Percentiles rank a stretch among this genome's conserved stretches.
Evolutionary conservation across 1,140 invertebrate genomes (phyloP).

Genomic region (Saccostrea glomerata): DNA sequence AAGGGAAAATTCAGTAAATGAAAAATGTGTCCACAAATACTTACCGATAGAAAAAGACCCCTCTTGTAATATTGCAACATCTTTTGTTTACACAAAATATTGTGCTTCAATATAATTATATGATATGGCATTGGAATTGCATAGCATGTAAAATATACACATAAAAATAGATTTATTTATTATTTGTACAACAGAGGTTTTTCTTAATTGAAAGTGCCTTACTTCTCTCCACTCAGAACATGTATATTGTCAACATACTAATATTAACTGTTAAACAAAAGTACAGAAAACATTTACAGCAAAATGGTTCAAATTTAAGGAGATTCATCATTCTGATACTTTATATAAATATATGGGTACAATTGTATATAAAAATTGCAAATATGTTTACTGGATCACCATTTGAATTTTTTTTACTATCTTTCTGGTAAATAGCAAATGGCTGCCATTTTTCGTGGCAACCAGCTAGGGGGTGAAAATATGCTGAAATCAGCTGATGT

Average conservation of each 20-base stretch:
- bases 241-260: background rate
- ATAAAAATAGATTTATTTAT: background rate
- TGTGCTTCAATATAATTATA: background rate
- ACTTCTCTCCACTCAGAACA: background rate
- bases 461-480: background rate
- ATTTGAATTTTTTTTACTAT: background rate
- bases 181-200: background rate
- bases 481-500: conserved; percentile 9
- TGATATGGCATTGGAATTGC: too few relatives aligned
- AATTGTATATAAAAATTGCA: too few relatives aligned
- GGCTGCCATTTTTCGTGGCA: background rate
- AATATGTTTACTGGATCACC: too few relatives aligned
- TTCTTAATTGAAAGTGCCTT: background rate
- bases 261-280: background rate
- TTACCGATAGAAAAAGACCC: too few relatives aligned
- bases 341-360: too few relatives aligned
- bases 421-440: background rate
- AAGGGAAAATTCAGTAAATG: too few relatives aligned
- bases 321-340: too few relatives aligned
- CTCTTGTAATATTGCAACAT: background rate
- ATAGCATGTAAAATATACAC: too few relatives aligned
- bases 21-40: too few relatives aligned
- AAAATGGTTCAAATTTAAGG: too few relatives aligned
- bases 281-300: too few relatives aligned
- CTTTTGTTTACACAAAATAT: background rate